These are phyloP conservation scores for Bufo gargarizans DNA, from an alignment of 2,113 vertebrate species.

Conservation along the genomic window DNA sequence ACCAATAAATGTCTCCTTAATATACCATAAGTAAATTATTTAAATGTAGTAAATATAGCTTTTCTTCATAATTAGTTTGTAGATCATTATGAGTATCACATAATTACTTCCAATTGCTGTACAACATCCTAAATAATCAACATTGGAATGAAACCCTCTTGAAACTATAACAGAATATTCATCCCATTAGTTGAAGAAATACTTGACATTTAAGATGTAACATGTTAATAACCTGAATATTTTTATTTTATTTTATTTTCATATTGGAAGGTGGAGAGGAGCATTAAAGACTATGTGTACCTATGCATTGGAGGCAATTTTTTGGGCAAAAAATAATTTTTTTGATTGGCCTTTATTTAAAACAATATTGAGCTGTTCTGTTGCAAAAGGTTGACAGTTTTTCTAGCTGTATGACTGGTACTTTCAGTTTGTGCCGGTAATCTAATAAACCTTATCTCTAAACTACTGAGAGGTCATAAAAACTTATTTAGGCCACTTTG, in stretches of 20 bases:
- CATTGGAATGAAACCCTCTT: conserved; percentile 16
- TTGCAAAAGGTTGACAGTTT: too few species aligned
- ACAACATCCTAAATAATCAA: background rate
- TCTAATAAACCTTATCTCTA: too few species aligned
- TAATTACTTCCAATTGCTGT: background rate
- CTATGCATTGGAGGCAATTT: too few species aligned
- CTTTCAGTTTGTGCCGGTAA: too few species aligned
- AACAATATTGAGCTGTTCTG: too few species aligned
- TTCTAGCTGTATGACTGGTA: too few species aligned
- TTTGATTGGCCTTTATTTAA: too few species aligned
- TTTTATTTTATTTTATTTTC: background rate
- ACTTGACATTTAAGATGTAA: conserved; percentile 47
- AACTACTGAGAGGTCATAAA: too few species aligned
- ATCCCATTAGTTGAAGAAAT: conserved; percentile 45
- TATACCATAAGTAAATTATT: background rate
- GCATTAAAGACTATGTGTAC: too few species aligned
- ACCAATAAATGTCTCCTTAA: background rate
- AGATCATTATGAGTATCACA: background rate
- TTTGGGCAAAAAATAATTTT: too few species aligned
- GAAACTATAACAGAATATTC: conserved; percentile 21
- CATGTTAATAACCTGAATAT: background rate
- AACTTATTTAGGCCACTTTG: too few species aligned
- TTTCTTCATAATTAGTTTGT: background rate
- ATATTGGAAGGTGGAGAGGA: background rate
- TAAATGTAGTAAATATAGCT: background rate